Evolutionary conservation across 2,113 vertebrate genomes (phyloP), one percentile per base, ranked within the genome.

Genomic region (Erpornis zantholeuca): DNA sequence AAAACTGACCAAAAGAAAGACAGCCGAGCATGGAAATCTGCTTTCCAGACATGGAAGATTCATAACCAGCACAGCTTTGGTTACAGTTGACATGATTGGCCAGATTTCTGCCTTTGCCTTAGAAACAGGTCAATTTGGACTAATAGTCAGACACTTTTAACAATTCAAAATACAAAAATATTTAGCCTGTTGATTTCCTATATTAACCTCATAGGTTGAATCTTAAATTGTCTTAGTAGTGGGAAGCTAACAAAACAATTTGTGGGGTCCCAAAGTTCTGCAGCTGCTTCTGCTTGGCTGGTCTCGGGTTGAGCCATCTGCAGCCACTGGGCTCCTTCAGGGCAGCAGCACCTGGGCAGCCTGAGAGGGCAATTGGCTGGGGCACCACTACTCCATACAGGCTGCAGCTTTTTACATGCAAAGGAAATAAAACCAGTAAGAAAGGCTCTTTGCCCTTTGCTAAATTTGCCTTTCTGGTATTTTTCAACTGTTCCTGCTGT

Each of bases 311-410:
- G 54, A 95, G 61, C 65, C 23, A 22, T 1, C 11, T 40, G 73
- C n/a, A n/a, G 52, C 54, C 4, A 3, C 65, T 31, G 61, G 75
- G 33, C 61, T 52, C 28, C 64, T 33, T 18, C n/a, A 9, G 53
- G 50, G 69, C 78, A 77, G 72, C 65, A 27, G 29, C 69, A 21
- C 36, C 31, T 2, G 0, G 44, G 27, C 5, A 1, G 36, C 49
- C 60, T 8, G 0, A 40, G 56, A 52, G 57, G 47, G 19, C 50
- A 24, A 31, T 33, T 13, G 73, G n/a, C 59, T n/a, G 22, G 40
- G 18, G 21, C 3, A 0, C 8, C 1, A 0, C 29, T 52, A 27
- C 3, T 1, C 60, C 1, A 0, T 24, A 19, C 35, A 45, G 28
- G 6, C 45, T 23, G 66, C 8, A 4, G 44, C 8, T 13, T 71